phyloP scores from a whole-genome alignment of 2,113 vertebrate species.

The Colaptes auratus region DNA sequence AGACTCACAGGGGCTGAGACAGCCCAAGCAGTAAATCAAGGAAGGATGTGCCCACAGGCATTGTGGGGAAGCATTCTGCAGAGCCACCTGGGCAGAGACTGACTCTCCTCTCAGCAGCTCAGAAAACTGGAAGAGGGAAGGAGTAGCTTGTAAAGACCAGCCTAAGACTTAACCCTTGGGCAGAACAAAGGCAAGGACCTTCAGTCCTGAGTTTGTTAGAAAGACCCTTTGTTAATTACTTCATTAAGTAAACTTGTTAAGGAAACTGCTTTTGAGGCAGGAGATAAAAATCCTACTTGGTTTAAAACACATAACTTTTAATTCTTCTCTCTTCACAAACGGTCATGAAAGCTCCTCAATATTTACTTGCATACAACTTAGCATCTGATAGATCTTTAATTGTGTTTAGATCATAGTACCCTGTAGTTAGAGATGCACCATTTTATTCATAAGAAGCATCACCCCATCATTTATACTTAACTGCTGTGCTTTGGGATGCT shows the following conservation, averaged over 20 bases:
- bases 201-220: background rate
- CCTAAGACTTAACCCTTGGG: background rate
- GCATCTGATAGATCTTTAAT: background rate
- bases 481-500: background rate
- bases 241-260: background rate
- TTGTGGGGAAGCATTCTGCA: background rate
- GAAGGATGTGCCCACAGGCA: rapidly evolving
- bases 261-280: background rate
- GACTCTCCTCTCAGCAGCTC: background rate
- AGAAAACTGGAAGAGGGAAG: background rate
- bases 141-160: background rate
- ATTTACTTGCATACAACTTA: background rate
- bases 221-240: background rate
- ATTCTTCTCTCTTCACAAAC: background rate
- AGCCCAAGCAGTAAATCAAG: background rate
- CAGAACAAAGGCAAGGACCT: background rate
- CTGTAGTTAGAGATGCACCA: background rate
- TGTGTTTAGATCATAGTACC: background rate
- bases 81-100: background rate
- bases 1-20: background rate
- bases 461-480: background rate
- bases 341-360: background rate
- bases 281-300: background rate
- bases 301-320: background rate
- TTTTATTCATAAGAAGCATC: background rate